phyloP scores from a whole-genome alignment of 92 coral and sea anemone species.

The Micromussa lordhowensis region DNA sequence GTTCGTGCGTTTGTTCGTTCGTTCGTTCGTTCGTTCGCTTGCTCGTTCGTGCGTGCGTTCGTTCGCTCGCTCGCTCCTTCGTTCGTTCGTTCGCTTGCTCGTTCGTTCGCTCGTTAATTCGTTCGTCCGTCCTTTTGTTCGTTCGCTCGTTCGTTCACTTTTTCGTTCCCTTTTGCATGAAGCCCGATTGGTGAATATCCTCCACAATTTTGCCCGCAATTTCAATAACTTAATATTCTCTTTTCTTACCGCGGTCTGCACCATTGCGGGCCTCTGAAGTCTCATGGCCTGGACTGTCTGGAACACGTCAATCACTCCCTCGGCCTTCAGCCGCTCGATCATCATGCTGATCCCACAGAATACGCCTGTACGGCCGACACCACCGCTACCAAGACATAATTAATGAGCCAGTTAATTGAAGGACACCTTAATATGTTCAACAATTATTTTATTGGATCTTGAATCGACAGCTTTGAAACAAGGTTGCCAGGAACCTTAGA shows the following conservation, averaged over 20 bases:
- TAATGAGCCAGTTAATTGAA: background rate
- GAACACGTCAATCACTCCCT: slow-evolving; percentile 94
- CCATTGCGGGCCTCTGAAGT: slow-evolving; percentile 96
- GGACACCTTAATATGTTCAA: too few species aligned
- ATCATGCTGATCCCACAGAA: slow-evolving; percentile 87
- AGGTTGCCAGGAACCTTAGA: too few species aligned
- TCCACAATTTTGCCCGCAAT: too few species aligned
- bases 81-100: background rate
- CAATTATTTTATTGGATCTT: too few species aligned
- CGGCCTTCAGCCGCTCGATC: slow-evolving; percentile 93
- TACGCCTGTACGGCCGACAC: slow-evolving; percentile 96
- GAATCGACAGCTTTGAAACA: too few species aligned
- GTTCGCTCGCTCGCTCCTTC: background rate
- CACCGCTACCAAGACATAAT: slow-evolving; percentile 72
- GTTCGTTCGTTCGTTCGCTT: background rate
- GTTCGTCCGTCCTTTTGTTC: background rate
- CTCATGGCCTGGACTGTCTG: slow-evolving; percentile 94
- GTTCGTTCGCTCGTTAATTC: background rate
- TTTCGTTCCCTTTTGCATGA: too few species aligned
- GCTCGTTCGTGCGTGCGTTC: too few species aligned
- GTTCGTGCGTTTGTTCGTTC: background rate
- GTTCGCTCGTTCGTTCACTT: too few species aligned
- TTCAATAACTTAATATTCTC: background rate
- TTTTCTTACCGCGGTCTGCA: slow-evolving; percentile 82
- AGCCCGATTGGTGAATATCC: too few species aligned